Evolutionary conservation across 2,888 invertebrate species (phyloP).

Genomic region (Hypomecis atomaria): DNA sequence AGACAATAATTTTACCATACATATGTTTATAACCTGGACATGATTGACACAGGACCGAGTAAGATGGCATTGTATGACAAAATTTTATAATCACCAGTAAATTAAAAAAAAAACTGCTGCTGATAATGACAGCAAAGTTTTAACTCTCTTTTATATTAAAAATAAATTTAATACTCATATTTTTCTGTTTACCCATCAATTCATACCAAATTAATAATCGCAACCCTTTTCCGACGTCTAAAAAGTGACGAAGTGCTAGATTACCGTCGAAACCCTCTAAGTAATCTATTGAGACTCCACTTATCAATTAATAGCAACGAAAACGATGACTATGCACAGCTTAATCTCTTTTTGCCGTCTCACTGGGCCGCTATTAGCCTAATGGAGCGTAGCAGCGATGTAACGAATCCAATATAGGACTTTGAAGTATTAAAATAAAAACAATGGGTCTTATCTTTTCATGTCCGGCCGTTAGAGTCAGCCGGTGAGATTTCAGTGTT

Average conservation of each 20-base stretch:
- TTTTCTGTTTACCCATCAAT: too few species aligned
- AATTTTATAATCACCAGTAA: too few species aligned
- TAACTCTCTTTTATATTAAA: too few species aligned
- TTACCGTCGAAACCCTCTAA: constrained; percentile 42
- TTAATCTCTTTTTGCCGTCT: constrained; percentile 77
- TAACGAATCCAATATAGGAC: constrained; percentile 62
- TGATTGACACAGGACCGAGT: too few species aligned
- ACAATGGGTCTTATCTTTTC: constrained; percentile 48
- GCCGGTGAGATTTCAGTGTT: constrained; percentile 38
- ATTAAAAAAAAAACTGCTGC: too few species aligned
- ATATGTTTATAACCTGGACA: too few species aligned
- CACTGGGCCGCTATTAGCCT: constrained; percentile 75
- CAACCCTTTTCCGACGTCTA: constrained; percentile 21
- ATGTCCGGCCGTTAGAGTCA: constrained; percentile 40
- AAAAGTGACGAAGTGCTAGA: constrained; percentile 25
- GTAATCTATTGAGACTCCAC: constrained; percentile 59
- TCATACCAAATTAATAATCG: not conserved
- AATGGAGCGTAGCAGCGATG: constrained; percentile 66
- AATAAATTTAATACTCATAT: too few species aligned
- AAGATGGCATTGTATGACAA: too few species aligned
- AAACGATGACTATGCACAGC: constrained; percentile 73
- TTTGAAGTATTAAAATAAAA: constrained; percentile 59
- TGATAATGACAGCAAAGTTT: too few species aligned
- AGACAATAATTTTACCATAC: too few species aligned
- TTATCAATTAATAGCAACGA: constrained; percentile 72